Base-by-base conservation (phyloP, 2,888 invertebrate species). In the Lycocerus yunnanus region DNA sequence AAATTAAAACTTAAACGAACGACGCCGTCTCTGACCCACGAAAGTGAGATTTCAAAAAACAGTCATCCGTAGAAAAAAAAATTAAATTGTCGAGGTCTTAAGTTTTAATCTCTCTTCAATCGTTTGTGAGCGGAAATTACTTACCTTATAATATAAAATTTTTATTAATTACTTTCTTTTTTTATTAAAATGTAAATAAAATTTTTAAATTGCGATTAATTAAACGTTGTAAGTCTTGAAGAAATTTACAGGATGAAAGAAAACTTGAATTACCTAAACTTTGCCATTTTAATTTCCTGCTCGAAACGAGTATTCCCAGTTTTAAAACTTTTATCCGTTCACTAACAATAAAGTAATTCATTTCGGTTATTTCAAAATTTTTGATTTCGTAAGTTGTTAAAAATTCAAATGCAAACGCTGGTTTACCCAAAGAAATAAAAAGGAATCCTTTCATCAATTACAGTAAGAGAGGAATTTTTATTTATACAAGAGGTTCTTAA, bases 401-500 rank as follows among this genome's bases (percentile, higher is more conserved):
- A 27, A 27, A 27, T 27, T 11, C 13, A 27, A 27, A 43, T 43
- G n/a, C 43, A 43, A 43, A n/a, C n/a, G 43, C 13, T n/a, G 43
- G 43, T 43, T 43, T 43, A 43, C 43, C 43, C 43, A 6, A 5
- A 13, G 6, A 43, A 43, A 43, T 43, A n/a, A 43, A 43, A n/a
- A 43, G 43, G 43, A n/a, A 43, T 43, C 15, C 43, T 63, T 65
- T 14, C 63, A 15, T 16, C 69, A 69, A 27, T 43, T 43, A 43
- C 43, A 43, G 43, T 43, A 43, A 43, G n/a, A 43, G 43, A 43
- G 43, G 43, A 43, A 43, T 43, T 43, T 43, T 43, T 43, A 43
- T 43, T 43, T 43, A 43, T 43, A 43, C 16, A 69, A 60, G 60
- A 66, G 73, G 65, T 73, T 67, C 66, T 67, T 67, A 59, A 65